These are phyloP conservation scores for Octodonta nipae DNA, from an alignment of 2,888 invertebrate species.

Conservation along the genomic window DNA sequence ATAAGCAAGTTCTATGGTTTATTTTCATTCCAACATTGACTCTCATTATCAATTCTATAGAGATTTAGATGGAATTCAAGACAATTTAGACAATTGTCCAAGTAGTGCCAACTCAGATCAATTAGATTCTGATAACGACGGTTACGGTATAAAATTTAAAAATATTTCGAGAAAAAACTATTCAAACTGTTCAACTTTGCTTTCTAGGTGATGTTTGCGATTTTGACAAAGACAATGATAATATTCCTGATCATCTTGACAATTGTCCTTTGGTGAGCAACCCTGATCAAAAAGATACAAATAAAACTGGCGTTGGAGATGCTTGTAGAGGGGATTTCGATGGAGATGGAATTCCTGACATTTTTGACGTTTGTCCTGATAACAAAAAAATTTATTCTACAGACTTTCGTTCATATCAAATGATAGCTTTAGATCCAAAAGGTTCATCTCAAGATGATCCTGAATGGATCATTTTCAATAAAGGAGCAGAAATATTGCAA, in stretches of 20 bases:
- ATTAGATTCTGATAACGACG: no score
- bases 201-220: no score
- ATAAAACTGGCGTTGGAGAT: conserved; percentile 69
- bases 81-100: no score
- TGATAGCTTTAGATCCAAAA: conserved; percentile 80
- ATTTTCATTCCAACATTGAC: no score
- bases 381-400: conserved; percentile 81
- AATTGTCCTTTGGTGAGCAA: conserved; percentile 71
- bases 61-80: no score
- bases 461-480: conserved; percentile 82
- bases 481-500: conserved; percentile 83
- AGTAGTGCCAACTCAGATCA: no score
- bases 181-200: no score
- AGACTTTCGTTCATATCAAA: conserved; percentile 84
- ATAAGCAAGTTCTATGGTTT: no score
- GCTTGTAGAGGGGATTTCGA: conserved; percentile 75
- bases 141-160: no score
- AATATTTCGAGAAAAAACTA: no score
- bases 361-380: conserved; percentile 84
- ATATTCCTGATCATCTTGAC: conserved; percentile 54
- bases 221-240: no score
- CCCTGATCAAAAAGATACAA: conserved; percentile 60
- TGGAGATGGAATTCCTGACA: conserved; percentile 65
- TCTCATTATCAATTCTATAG: no score
- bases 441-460: conserved; percentile 90